phyloP scores from a whole-genome alignment of 1,140 invertebrate genomes.

The Orius insidiosus region DNA sequence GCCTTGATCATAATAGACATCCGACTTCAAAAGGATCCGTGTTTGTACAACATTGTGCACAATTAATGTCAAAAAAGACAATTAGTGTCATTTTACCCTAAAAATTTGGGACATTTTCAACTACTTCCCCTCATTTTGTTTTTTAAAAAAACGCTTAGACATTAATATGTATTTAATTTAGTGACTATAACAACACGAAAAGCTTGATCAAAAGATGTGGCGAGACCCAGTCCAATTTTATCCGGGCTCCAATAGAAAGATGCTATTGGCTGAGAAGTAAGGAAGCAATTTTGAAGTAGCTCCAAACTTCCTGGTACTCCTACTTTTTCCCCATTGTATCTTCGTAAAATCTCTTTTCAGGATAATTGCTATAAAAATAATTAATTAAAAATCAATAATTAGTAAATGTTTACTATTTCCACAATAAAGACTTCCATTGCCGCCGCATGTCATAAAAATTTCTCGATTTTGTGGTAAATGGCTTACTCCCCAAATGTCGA shows the following conservation, averaged over 20 bases:
- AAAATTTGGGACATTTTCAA: no score
- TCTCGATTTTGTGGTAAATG: conserved; percentile 90
- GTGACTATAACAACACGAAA: conserved; percentile 77
- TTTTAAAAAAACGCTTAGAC: no score
- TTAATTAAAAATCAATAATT: conserved; percentile 4
- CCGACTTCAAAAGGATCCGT: no score
- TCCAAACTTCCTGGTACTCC: conserved; percentile 60
- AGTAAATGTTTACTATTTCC: conserved; percentile 74
- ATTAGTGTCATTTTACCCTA: no score
- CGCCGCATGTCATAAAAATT: conserved; percentile 80
- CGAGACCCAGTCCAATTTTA: conserved; percentile 71
- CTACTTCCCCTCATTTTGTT: no score
- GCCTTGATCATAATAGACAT: no score
- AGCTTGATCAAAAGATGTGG: conserved; percentile 82
- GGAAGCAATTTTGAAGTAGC: conserved; percentile 56
- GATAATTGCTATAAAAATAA: conserved; percentile 53
- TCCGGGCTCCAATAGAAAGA: conserved; percentile 84
- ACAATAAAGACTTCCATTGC: conserved; percentile 72
- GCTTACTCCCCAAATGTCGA: conserved; percentile 75
- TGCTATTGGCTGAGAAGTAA: conserved; percentile 78
- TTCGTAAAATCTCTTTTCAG: conserved; percentile 47
- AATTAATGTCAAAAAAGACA: no score
- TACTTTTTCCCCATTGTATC: conserved; percentile 49
- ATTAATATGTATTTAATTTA: conserved; percentile 53
- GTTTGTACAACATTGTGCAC: no score